Evolutionary conservation across 2,888 invertebrate genomes (phyloP), one percentile per base, ranked within the genome.

Genomic region (Phaedon cochleariae): DNA sequence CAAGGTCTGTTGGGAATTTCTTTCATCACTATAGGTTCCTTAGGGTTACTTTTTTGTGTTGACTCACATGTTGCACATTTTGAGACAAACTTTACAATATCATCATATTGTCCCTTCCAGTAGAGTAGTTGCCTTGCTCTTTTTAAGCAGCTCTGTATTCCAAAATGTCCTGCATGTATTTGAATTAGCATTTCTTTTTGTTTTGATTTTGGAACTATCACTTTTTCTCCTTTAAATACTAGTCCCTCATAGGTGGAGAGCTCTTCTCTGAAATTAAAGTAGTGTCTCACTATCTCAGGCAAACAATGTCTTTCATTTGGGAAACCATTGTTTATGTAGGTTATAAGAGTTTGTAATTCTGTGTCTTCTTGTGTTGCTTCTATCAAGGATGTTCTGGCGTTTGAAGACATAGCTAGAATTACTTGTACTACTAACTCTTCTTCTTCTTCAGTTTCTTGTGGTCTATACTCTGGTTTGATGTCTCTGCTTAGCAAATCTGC

Each of bases 401-500:
- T 61, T 17, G 65, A 61, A 58, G 68, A 53, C 22, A 37, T 46
- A n/a, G 41, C 20, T 52, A 66, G 34, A 18, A 64, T 62, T 54
- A 68, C 48, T 41, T 66, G 64, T 52, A 71, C 64, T 58, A 67
- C 70, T 63, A 70, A 64, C 7, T 48, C 52, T 49, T 64, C 59
- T 48, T 54, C 54, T n/a, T 17, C 41, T 29, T 70, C 45, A n/a
- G n/a, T n/a, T n/a, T n/a, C n/a, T n/a, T n/a, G n/a, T n/a, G n/a
- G 62, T 20, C n/a, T 10, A 51, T n/a, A n/a, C 15, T 2, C 17
- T 51, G 12, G 64, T 20, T 70, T 68, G 12, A 64, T 64, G 54
- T 73, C 70, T 57, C 74, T 54, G 58, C 64, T 66, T 34, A 67
- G 59, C 2, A 52, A 52, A 67, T 75, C 75, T 9, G 72, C 71